phyloP scores from a whole-genome alignment of 2,113 vertebrate species.

The Tichodroma muraria region DNA sequence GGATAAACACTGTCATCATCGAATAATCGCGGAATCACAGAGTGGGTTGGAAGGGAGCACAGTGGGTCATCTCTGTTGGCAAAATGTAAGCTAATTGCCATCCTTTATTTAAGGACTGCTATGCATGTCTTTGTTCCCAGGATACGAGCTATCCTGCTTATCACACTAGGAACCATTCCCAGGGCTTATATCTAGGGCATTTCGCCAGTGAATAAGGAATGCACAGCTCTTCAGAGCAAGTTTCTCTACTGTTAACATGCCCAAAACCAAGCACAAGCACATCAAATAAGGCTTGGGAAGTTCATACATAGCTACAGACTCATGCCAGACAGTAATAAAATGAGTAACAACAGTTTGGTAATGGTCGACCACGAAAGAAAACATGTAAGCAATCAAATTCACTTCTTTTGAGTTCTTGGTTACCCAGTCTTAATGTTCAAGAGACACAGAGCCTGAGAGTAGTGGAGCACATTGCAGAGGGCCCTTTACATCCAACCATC shows the following conservation, averaged over 20 bases:
- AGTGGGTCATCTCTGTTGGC: not conserved
- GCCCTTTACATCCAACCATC: not conserved
- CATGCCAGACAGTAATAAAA: not conserved
- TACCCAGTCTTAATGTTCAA: not conserved
- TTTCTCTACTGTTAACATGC: not conserved
- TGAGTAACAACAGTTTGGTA: not conserved
- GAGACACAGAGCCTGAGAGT: not conserved
- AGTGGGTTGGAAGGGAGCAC: not conserved
- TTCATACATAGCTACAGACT: not conserved
- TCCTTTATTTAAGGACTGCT: not conserved
- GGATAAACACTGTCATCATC: not conserved
- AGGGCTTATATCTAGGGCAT: not conserved
- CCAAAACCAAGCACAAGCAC: not conserved
- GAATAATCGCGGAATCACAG: not conserved
- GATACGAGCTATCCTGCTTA: not conserved
- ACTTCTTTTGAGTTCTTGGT: not conserved
- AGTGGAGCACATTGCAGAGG: not conserved
- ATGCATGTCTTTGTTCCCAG: not conserved
- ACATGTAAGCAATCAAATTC: not conserved
- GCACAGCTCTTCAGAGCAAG: not conserved
- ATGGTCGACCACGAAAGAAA: not conserved
- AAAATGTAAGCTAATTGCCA: not conserved
- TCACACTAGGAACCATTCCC: not conserved
- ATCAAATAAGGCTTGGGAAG: not conserved
- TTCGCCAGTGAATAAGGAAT: not conserved